Base-by-base conservation (phyloP, 2,888 invertebrate genomes). In the Stenotaenia linearis region DNA sequence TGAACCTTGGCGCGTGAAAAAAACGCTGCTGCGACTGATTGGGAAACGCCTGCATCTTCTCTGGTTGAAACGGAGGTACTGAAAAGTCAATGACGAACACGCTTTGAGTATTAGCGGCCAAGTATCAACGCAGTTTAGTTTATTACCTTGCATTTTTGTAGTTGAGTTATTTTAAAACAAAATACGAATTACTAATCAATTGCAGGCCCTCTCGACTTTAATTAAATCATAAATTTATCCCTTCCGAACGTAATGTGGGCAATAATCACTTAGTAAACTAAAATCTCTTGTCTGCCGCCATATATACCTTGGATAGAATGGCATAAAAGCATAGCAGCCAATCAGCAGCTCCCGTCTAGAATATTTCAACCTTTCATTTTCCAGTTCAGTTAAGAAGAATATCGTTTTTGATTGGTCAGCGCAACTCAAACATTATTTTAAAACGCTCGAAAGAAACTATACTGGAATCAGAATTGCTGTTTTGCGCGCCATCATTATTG, bases 1-100 rank as follows among this genome's bases (percentile, higher is more conserved):
- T 79, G 56, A 77, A 78, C 40, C 81, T 79, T 25, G 80, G 82
- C 69, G 81, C 82, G 28, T 82, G 82, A 74, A 82, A 82, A 78
- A 56, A 80, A 45, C 79, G 79, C 15, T 81, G 81, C n/a, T 75
- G 80, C 21, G 25, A 78, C 25, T 45, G 78, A 21, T 18, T 23
- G 23, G 50, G 56, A 6, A 56, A 56, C 56, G 23, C 56, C 56
- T 56, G 56, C 56, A 56, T 56, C 56, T 56, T 56, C 56, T 56
- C 56, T 56, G n/a, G 56, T 18, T 18, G 56, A 56, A 56, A 56
- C 10, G 56, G 21, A 56, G 56, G 21, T 9, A 56, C 56, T 56
- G 18, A 56, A 56, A 56, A 23, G 56, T 56, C 56, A 56, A 56
- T 23, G 5, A 18, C 56, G 56, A 56, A 56, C 56, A 56, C 56